Evolutionary conservation across 2,888 invertebrate genomes (phyloP), one percentile per base, ranked within the genome.

Genomic region (Argyresthia goedartella): DNA sequence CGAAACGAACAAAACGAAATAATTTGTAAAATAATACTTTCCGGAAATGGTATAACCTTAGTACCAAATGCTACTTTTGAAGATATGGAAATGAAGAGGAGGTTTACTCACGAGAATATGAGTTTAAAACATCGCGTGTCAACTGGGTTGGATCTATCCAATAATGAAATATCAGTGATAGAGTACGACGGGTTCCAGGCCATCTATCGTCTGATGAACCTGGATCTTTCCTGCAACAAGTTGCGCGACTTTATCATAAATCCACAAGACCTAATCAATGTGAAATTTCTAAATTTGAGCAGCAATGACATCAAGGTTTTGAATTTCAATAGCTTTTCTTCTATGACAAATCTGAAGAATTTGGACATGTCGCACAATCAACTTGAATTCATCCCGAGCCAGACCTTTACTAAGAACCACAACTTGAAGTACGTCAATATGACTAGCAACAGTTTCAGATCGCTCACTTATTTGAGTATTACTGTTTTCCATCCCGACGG

Each of bases 311-410:
- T 86, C 10, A 59, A 59, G 0, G 58, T 60, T 8, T 62, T 85
- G 16, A 62, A 75, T 57, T 74, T 66, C 34, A 61, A 71, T 39
- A 78, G 71, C 35, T 86, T 86, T 54, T 64, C 62, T 0, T 61
- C 60, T 0, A 81, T 86, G 81, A 65, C 54, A 8, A 69, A 68
- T 53, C 65, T 86, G 35, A 73, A 80, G 52, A 79, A 76, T 53
- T 64, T 86, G n/a, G 85, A 86, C 61, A 62, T 86, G 42, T 85
- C 85, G 1, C 52, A 69, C 52, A 86, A 86, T 54, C 53, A 49
- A 8, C 60, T 86, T 15, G 64, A 74, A 8, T 61, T 62, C 33
- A 71, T 81, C n/a, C 75, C 81, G 0, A 71, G 71, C 50, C 59
- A 69, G 53, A 65, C 73, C 1, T 72, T 85, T 50, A 59, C 57